Evolutionary conservation across 2,888 invertebrate species (phyloP), one percentile per base, ranked within the genome.

Genomic region (Steinernema hermaphroditum): DNA sequence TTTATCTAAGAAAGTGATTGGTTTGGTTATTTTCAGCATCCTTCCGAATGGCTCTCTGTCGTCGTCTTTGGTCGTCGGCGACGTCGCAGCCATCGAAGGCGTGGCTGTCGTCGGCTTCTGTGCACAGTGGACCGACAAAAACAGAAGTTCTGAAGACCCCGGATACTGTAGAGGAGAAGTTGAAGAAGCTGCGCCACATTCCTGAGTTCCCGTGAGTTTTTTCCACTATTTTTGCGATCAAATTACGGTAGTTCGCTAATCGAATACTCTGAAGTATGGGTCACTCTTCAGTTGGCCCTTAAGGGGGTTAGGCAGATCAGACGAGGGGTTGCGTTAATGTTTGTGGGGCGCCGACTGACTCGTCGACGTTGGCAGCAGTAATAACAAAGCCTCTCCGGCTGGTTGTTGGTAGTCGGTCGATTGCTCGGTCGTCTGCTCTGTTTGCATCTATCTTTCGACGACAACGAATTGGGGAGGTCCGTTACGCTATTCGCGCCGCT

Each of bases 401-500:
- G 29, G 62, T 34, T 29, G 29, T 32, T 29, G 29, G 62, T 34
- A 46, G 22, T 46, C 16, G 46, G 37, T 37, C 62, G 62, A 62
- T 62, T 62, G 62, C 62, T 32, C 14, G 29, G 32, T 62, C 62
- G 62, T 62, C 62, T 24, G 62, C 27, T 62, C 62, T 62, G 62
- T 62, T 62, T 62, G 62, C 62, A 62, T 62, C 62, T 62, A 62
- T 34, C 62, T 34, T 62, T 62, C 62, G 62, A 62, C 62, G 62
- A 34, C 62, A 32, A 62, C 62, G 62, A 62, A 62, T 62, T 32
- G 62, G 62, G 62, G 62, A 62, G 62, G 62, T 62, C 62, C 32
- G 19, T 62, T 62, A 32, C 62, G 37, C n/a, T n/a, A n/a, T n/a
- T n/a, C n/a, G n/a, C n/a, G n/a, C n/a, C n/a, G n/a, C n/a, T 37